Conservation (phyloP, 1,140 invertebrate genomes). For the Platorchestia sp. region DNA sequence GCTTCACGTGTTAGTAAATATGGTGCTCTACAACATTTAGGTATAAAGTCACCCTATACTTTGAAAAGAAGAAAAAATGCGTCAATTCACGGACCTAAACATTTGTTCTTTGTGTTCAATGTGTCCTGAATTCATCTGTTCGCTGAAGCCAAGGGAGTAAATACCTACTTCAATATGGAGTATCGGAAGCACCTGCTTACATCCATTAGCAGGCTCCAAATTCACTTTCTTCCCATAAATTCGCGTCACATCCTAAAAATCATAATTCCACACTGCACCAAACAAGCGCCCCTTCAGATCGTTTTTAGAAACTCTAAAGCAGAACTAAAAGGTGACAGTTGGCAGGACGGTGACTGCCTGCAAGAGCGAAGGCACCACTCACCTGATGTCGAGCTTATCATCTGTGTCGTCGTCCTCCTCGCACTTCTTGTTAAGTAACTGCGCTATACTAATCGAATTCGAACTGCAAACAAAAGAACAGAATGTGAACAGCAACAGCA, state of each 20-base stretch:
- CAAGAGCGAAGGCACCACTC: neutral
- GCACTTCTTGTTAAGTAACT: conserved; percentile 33
- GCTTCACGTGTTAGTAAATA: neutral
- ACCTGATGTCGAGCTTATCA: conserved; percentile 39
- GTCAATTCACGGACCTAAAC: neutral
- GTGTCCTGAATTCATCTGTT: neutral
- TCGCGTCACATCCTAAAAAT: neutral
- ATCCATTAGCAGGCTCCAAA: neutral
- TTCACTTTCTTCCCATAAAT: neutral
- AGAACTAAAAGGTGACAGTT: neutral
- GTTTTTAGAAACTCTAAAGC: neutral
- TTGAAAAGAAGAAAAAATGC: no score
- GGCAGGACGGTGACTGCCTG: neutral
- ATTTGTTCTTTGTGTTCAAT: no score
- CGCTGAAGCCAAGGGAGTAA: neutral
- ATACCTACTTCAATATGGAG: neutral
- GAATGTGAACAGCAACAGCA: neutral
- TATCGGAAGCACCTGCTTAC: neutral
- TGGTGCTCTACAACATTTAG: neutral
- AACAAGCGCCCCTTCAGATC: neutral
- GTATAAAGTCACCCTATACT: neutral
- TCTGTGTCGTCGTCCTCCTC: neutral
- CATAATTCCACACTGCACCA: neutral
- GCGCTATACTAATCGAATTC: conserved; percentile 39
- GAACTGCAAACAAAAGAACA: conserved; percentile 38